Evolutionary conservation across 2,888 invertebrate genomes (phyloP).

Genomic region (Malthinus seriepunctatus): DNA sequence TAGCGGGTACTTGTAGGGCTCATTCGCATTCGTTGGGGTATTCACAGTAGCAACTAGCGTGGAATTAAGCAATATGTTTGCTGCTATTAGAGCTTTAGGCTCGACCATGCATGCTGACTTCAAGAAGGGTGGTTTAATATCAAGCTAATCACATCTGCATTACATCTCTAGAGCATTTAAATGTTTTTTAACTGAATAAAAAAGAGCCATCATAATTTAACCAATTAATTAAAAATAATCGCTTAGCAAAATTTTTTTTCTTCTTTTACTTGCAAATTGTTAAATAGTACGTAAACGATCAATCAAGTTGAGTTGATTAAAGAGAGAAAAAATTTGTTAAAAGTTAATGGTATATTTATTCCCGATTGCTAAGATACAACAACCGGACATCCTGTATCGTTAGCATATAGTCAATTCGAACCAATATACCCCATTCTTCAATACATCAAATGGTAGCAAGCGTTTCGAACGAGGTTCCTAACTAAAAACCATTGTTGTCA

Average conservation of each 20-base stretch:
- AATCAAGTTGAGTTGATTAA: conserved; percentile 22
- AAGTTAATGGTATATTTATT: conserved; percentile 50
- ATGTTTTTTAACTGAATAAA: conserved; percentile 2
- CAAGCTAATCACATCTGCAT: conserved; percentile 38
- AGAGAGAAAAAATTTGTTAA: conserved; percentile 20
- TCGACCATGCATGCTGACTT: conserved; percentile 41
- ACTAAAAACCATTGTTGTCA: conserved; percentile 54
- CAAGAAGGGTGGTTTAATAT: conserved; percentile 40
- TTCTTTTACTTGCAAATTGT: neutral
- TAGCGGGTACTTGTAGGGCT: conserved; percentile 54
- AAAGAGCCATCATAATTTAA: neutral
- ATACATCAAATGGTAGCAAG: conserved; percentile 47
- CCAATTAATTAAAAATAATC: neutral
- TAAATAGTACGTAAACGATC: conserved; percentile 10
- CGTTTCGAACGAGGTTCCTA: conserved; percentile 47
- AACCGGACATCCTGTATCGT: conserved; percentile 53
- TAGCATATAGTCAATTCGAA: conserved; percentile 45
- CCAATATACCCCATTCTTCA: conserved; percentile 47
- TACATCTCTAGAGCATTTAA: conserved; percentile 16
- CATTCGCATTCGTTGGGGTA: conserved; percentile 41
- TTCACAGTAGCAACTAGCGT: conserved; percentile 50
- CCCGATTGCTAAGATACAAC: conserved; percentile 51
- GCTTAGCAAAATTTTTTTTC: no score
- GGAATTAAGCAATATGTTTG: conserved; percentile 57
- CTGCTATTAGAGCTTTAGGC: conserved; percentile 50